These are phyloP conservation scores for Palloptera scutellata DNA, from an alignment of 2,888 invertebrate species.

Conservation along the genomic window DNA sequence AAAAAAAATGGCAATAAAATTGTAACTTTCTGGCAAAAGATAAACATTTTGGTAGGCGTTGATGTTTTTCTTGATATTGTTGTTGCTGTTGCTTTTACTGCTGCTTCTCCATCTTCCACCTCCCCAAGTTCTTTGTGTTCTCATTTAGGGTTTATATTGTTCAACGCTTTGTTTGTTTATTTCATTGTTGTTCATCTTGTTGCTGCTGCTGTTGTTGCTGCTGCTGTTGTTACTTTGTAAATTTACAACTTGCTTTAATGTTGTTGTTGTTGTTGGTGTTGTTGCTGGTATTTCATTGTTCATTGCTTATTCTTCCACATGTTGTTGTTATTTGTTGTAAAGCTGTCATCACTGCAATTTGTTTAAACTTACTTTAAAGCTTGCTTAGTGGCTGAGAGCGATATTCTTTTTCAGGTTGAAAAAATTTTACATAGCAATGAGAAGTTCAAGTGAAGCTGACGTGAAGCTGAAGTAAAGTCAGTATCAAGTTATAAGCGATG, in stretches of 20 bases:
- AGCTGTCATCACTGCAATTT: too few relatives aligned
- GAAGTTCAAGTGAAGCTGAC: too few relatives aligned
- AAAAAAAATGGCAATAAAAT: not conserved
- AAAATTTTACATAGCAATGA: too few relatives aligned
- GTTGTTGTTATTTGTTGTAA: too few relatives aligned
- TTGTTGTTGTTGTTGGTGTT: conserved; percentile 13
- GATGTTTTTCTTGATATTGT: conserved; percentile 13
- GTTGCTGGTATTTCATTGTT: conserved; percentile 3
- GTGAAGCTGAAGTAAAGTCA: too few relatives aligned
- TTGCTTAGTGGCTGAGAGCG: too few relatives aligned
- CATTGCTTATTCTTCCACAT: too few relatives aligned
- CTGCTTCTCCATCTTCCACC: too few relatives aligned
- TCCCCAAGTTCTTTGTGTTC: too few relatives aligned
- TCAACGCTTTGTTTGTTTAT: conserved; percentile 23
- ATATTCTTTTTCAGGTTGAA: too few relatives aligned
- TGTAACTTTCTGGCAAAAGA: conserved; percentile 11
- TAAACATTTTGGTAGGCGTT: conserved; percentile 16
- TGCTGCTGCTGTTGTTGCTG: conserved; percentile 14
- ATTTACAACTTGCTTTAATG: conserved; percentile 30
- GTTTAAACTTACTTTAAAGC: too few relatives aligned
- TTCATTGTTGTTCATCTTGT: conserved; percentile 22
- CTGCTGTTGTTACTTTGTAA: conserved; percentile 24
- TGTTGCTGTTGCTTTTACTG: conserved; percentile 5
- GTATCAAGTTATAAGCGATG: too few relatives aligned
- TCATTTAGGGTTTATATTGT: conserved; percentile 28